phyloP scores from a whole-genome alignment of 2,888 invertebrate species.

The Xylota segnis region DNA sequence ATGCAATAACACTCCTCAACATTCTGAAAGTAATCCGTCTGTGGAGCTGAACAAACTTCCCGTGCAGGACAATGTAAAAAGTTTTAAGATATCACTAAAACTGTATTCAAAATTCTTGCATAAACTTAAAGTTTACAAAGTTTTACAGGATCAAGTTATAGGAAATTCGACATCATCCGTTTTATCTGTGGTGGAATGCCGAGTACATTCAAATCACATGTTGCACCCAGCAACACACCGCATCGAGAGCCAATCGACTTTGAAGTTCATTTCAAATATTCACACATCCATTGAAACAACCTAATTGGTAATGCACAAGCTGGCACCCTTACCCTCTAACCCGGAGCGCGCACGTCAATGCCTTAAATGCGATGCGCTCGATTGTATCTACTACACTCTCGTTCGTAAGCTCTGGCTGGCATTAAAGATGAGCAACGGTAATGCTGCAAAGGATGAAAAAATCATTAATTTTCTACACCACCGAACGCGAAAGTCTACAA shows the following conservation, averaged over 20 bases:
- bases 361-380: background rate
- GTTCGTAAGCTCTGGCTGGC: background rate
- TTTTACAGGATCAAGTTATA: background rate
- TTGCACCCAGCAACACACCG: background rate
- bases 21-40: background rate
- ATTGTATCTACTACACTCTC: conserved; percentile 11
- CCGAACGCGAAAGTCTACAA: conserved; percentile 24
- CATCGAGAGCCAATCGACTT: background rate
- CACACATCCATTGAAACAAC: conserved; percentile 8
- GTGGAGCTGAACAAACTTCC: background rate
- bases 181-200: background rate
- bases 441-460: conserved; percentile 31
- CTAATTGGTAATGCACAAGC: conserved; percentile 2
- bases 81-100: background rate
- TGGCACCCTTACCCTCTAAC: conserved; percentile 6
- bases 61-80: background rate
- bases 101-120: background rate
- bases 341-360: conserved; percentile 21
- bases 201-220: background rate
- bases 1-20: too few relatives aligned
- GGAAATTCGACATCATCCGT: background rate
- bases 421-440: conserved; percentile 45
- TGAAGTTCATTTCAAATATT: conserved; percentile 26
- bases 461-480: conserved; percentile 66
- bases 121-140: background rate